Base-by-base conservation (phyloP, 2,797 vertebrate species). In the Neostethus bicornis region DNA sequence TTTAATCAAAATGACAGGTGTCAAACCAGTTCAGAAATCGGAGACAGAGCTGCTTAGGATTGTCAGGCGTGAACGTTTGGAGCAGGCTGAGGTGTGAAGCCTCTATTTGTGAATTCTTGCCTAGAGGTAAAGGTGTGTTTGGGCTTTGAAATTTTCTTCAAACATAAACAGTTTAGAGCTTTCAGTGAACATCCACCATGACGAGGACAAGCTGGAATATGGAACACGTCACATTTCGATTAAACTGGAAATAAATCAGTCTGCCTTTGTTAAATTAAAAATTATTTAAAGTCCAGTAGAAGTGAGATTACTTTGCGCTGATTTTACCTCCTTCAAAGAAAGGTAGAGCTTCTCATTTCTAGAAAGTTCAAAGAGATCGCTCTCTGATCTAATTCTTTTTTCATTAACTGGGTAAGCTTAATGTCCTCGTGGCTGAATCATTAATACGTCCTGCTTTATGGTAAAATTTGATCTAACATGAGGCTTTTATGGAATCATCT, bases 1-100 rank as follows among this genome's bases (percentile, higher is more conserved):
- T 83, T 84, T 84, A 88, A 84, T 86, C 75, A 79, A 77, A 75
- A 70, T 10, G 87, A 83, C 84, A 87, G 77, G 82, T 90, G 85
- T 87, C 81, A 71, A 51, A 77, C 69, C 11, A 1, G 51, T 77
- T 82, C 51, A 43, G 42, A 35, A 61, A 61, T 69, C 73, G 69
- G 48, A 70, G 45, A 59, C 51, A 37, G 72, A 85, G 75, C 84
- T 77, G 78, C 80, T 85, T 85, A 79, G 85, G 78, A 68, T 81
- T 87, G 87, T 84, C 81, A 90, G 70, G 61, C 4, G 23, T 53
- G 71, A 84, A 83, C 81, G 77, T 84, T 80, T 77, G 66, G 51
- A 74, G 69, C 55, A 51, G 48, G 49, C 70, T 73, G 65, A 79
- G 77, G 81, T 77, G 84, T 63, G 62, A 83, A 74, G 51, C 21